Conservation (phyloP, 2,113 vertebrate species). For the Phoenicopterus ruber region DNA sequence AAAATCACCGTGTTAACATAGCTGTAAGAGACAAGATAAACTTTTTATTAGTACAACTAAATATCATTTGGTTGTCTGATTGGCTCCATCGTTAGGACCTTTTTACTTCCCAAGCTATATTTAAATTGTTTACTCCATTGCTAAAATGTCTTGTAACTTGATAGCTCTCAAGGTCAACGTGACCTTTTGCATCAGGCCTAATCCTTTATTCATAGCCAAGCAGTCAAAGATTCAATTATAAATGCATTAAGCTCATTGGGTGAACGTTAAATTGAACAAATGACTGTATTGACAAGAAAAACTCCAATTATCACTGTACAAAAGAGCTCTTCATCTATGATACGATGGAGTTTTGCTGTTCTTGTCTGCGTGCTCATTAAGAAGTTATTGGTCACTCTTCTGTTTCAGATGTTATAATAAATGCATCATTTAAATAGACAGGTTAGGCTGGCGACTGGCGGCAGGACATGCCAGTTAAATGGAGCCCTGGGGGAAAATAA, state of each 20-base stretch:
- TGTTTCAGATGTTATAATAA: background rate
- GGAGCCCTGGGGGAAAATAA: background rate
- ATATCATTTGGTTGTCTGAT: background rate
- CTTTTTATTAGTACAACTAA: background rate
- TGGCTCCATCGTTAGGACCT: background rate
- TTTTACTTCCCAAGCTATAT: background rate
- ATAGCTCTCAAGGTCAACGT: constrained; percentile 48
- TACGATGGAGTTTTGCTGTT: background rate
- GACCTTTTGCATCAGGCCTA: constrained; percentile 3
- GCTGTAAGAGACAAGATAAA: background rate
- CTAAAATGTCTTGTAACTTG: background rate
- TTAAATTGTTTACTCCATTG: background rate
- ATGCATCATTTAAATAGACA: background rate
- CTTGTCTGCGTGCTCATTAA: background rate
- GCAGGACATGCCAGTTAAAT: too few relatives aligned
- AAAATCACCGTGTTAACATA: background rate
- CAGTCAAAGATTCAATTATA: constrained; percentile 49
- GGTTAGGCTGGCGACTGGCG: background rate
- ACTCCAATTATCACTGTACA: background rate
- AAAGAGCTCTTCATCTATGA: background rate
- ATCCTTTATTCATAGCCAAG: constrained; percentile 25
- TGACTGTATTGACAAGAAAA: constrained; percentile 13
- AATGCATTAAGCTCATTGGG: constrained; percentile 43
- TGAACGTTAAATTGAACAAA: constrained; percentile 26
- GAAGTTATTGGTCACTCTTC: background rate